phyloP scores from a whole-genome alignment of 2,113 vertebrate genomes.

The Syngnathoides biaculeatus region DNA sequence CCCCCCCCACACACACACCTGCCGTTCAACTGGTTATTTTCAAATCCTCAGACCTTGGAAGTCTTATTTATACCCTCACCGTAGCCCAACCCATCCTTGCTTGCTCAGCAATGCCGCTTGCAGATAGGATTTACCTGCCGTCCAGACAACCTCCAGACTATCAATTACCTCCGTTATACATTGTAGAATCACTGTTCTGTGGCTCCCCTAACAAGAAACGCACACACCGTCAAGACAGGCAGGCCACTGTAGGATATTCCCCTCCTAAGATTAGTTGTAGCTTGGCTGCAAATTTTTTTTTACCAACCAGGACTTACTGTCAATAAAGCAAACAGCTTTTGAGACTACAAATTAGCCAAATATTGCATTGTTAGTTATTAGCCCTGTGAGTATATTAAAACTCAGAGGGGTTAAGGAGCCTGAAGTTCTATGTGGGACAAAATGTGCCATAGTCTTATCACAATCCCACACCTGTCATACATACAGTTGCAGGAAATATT shows the following conservation, averaged over 20 bases:
- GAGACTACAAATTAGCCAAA: too few relatives aligned
- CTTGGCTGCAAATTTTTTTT: slow-evolving; percentile 25
- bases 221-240: slow-evolving; percentile 10
- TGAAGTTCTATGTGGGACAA: not conserved
- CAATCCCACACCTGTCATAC: not conserved
- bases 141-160: slow-evolving; percentile 72
- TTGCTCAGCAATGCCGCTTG: slow-evolving; percentile 37
- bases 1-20: not conserved
- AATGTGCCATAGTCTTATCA: not conserved
- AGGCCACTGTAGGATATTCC: slow-evolving; percentile 12
- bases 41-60: slow-evolving; percentile 54
- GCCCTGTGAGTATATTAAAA: not conserved
- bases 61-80: slow-evolving; percentile 54
- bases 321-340: not conserved
- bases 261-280: slow-evolving; percentile 31
- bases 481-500: too few relatives aligned
- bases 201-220: slow-evolving; percentile 50
- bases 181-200: slow-evolving; percentile 61
- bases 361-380: not conserved
- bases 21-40: slow-evolving; percentile 46
- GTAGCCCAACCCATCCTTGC: slow-evolving; percentile 8
- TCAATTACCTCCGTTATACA: slow-evolving; percentile 64
- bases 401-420: not conserved
- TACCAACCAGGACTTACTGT: slow-evolving; percentile 13
- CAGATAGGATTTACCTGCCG: slow-evolving; percentile 73